phyloP scores from a whole-genome alignment of 2,113 vertebrate species.

The Percopsis transmontana region DNA sequence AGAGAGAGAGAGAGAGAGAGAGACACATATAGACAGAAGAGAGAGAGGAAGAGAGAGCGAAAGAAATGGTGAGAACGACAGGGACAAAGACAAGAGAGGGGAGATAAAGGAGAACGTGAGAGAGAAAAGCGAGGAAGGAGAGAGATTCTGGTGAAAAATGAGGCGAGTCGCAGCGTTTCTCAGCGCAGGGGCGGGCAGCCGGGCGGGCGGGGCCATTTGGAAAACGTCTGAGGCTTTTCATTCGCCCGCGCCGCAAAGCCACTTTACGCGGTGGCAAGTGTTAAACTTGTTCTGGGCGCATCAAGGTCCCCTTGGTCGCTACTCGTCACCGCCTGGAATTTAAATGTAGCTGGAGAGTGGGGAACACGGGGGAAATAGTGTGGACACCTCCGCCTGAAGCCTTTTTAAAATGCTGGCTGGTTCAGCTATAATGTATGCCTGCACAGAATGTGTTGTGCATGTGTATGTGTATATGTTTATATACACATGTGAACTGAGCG shows the following conservation, averaged over 20 bases:
- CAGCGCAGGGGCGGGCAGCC: constrained; percentile 44
- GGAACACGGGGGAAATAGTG: constrained; percentile 17
- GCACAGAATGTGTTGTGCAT: too few relatives aligned
- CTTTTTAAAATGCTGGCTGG: too few relatives aligned
- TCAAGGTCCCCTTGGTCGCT: constrained; percentile 63
- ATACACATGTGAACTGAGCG: too few relatives aligned
- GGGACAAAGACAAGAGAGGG: not conserved
- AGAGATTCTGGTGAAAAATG: constrained; percentile 59
- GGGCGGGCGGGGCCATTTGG: constrained; percentile 55
- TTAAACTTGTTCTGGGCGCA: constrained; percentile 67
- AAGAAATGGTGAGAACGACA: not conserved
- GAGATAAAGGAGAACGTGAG: not conserved
- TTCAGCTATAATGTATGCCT: too few relatives aligned
- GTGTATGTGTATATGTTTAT: too few relatives aligned
- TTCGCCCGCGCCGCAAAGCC: constrained; percentile 52
- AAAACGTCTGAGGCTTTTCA: constrained; percentile 66
- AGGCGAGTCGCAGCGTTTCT: constrained; percentile 66
- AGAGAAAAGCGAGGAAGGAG: not conserved
- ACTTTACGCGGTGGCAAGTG: constrained; percentile 63
- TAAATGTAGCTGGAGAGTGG: constrained; percentile 48
- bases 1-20: not conserved
- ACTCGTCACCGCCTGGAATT: constrained; percentile 50
- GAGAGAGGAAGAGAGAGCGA: not conserved
- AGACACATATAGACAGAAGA: not conserved
- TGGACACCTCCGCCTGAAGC: constrained; percentile 22